A percentile compares a stretch with the other conserved stretches of the same genome.
Evolutionary conservation across 1,140 invertebrate genomes (phyloP).

Genomic region (Halictus rubicundus): DNA sequence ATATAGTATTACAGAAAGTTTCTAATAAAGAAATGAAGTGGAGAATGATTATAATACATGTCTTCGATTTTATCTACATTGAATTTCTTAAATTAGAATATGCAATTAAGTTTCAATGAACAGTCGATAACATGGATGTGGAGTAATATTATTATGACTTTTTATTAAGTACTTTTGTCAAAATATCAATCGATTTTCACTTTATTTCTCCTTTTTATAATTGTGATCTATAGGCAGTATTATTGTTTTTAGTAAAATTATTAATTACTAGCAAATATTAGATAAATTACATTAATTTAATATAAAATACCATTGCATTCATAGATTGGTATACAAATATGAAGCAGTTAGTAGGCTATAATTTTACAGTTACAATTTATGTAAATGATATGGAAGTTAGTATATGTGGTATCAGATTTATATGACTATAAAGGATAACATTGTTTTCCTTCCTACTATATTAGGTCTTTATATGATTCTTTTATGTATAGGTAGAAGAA

Average conservation of each 20-base stretch:
- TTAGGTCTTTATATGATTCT: no score
- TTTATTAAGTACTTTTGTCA: background rate
- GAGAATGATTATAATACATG: no score
- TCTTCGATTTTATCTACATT: background rate
- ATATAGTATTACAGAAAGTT: slow-evolving; percentile 10
- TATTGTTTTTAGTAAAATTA: background rate
- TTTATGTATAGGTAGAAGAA: background rate
- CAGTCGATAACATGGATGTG: background rate
- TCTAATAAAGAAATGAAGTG: slow-evolving; percentile 10
- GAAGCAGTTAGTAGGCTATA: background rate
- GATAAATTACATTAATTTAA: background rate
- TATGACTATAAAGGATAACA: background rate
- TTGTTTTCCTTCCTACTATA: background rate
- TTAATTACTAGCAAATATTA: background rate
- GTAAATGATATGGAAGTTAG: background rate
- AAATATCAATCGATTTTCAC: background rate
- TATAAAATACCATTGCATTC: background rate
- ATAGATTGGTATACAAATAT: background rate
- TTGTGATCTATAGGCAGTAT: slow-evolving; percentile 18
- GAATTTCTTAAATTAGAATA: background rate
- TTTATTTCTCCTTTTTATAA: slow-evolving; percentile 15
- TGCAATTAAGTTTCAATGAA: slow-evolving; percentile 8
- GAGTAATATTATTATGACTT: no score
- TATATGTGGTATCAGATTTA: background rate
- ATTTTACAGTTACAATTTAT: background rate